Evolutionary conservation across 2,888 invertebrate species (phyloP), one percentile per base, ranked within the genome.

Genomic region (Drosophila robusta): DNA sequence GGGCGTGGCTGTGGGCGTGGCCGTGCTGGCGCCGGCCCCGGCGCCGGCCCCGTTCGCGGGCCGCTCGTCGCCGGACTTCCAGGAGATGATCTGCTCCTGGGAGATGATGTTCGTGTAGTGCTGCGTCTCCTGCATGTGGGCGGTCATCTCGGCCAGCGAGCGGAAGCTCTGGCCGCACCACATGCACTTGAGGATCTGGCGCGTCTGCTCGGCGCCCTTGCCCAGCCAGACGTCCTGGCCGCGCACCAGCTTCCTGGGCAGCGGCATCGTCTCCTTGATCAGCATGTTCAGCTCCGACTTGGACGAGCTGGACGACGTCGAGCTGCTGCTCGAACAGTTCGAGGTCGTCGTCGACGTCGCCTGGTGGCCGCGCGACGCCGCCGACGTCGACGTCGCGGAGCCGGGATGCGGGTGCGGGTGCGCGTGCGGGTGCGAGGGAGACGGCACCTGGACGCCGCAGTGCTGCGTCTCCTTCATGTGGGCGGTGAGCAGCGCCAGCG

Each of bases 391-490:
- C 45, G 88, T 71, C 2, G 94, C 93, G 46, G 94, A 96, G 6
- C 7, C 26, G 11, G 34, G 4, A 29, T 34, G 34, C 4, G 34
- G 2, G 34, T 34, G 34, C 6, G 80, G n/a, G n/a, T n/a, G n/a
- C n/a, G n/a, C n/a, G n/a, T 34, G 34, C 4, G 34, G 2, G 34
- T 34, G 34, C 6, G 80, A 70, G 47, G 83, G 83, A 1, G 94
- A 93, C 44, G 94, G 96, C 87, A 97, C 96, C 87, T 96, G 97
- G 0, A 97, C 97, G 34, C 97, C 97, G 81, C 99, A 98, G 90
- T 99, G 98, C 91, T 98, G 98, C 0, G 98, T 98, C 93, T 98
- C 98, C 93, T 99, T 98, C 99, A 99, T 99, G 93, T 99, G 99
- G 46, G 97, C 95, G 4, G 98, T 98, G 93, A 99, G 95, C 72